Evolutionary conservation across 2,888 invertebrate species (phyloP), one percentile per base, ranked within the genome.

Genomic region (Pediacus dermestoides): DNA sequence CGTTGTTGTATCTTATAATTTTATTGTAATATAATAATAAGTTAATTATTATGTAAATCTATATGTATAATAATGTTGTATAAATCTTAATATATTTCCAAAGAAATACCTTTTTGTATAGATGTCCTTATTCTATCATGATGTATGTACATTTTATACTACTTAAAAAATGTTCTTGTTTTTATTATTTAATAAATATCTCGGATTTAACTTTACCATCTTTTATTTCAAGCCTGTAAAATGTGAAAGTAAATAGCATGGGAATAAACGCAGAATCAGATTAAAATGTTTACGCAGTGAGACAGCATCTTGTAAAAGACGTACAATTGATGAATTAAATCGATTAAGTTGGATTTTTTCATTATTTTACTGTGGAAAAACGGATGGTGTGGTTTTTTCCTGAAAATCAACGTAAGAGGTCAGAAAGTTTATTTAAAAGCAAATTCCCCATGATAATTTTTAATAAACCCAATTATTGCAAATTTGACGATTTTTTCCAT

Each of bases 111-210:
- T 57, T 43, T 43, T 61, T 61, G 59, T 62, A 61, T 56, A 63
- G 53, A 57, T 60, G 53, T 55, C 49, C 44, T 13, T 13, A 13
- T n/a, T 55, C 41, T 45, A 44, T 44, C 48, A 57, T 46, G 52
- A 59, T 62, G 66, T n/a, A n/a, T n/a, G n/a, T 68, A 67, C 60
- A 67, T 67, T 68, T 66, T 67, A 61, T 66, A 66, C 63, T 64
- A 62, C 63, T 61, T 66, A 60, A 62, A 53, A 50, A 53, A 56
- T 61, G 58, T 63, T 60, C 60, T 67, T 66, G 65, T 67, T 67
- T 63, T 65, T 66, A 64, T 59, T 59, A 60, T 66, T 67, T 67
- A 65, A 66, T 65, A 66, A 65, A 67, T 57, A 59, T 57, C 48
- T 57, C 48, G 42, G 43, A 50, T 42, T 51, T 46, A 39, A 44